These are phyloP conservation scores for Empidonax alnorum DNA, from an alignment of 2,113 vertebrate species.

Conservation along the genomic window DNA sequence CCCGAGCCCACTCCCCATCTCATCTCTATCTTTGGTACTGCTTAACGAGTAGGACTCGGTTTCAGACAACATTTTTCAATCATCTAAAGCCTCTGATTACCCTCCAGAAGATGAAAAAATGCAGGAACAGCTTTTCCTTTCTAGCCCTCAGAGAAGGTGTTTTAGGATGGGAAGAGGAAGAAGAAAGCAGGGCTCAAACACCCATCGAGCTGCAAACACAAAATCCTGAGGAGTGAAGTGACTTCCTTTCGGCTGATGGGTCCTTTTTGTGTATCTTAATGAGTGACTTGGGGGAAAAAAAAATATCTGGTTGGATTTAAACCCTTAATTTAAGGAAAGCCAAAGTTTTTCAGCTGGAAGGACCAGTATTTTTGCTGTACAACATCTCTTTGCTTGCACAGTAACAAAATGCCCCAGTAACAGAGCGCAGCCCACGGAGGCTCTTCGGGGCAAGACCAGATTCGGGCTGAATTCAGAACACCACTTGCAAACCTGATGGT, in stretches of 20 bases:
- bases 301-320: neutral
- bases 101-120: neutral
- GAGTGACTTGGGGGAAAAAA: neutral
- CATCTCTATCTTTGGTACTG: neutral
- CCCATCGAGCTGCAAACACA: rapidly evolving
- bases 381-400: neutral
- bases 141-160: neutral
- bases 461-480: neutral
- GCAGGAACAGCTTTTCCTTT: neutral
- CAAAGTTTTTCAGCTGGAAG: neutral
- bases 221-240: rapidly evolving
- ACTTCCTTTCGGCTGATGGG: neutral
- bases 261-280: neutral
- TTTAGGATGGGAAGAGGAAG: neutral
- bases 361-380: neutral
- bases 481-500: neutral
- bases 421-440: rapidly evolving
- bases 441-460: neutral
- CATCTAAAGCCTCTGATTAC: neutral
- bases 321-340: neutral
- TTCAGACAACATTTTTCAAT: neutral
- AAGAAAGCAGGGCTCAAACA: neutral
- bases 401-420: neutral
- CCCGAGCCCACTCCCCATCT: neutral
- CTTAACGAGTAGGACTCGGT: neutral